Percentiles rank a stretch among this genome's conserved stretches.
Evolutionary conservation across 2,888 invertebrate genomes (phyloP).

Genomic region (Cataglyphis rosenhaueri): DNA sequence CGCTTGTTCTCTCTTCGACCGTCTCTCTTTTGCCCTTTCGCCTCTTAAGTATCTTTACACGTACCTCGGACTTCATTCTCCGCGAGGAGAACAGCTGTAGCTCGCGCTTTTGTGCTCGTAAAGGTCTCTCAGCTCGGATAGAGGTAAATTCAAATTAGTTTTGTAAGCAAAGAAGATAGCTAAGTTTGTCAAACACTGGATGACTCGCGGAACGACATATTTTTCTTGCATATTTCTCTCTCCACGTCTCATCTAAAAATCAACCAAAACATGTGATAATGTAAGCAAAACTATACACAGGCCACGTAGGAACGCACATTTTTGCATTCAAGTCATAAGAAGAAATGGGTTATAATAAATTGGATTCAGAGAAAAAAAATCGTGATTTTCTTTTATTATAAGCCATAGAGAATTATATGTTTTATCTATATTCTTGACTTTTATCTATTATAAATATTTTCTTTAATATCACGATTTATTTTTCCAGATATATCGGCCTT

Average conservation of each 20-base stretch:
- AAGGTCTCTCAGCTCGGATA: constrained; percentile 10
- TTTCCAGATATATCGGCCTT: background rate
- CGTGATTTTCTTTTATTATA: background rate
- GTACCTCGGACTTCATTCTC: constrained; percentile 22
- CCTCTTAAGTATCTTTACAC: constrained; percentile 24
- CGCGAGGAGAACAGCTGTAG: constrained; percentile 26
- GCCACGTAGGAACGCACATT: background rate
- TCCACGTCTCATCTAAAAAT: background rate
- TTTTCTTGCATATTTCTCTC: constrained; percentile 3
- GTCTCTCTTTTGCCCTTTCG: constrained; percentile 2
- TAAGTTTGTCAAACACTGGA: constrained; percentile 40
- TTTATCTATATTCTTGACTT: background rate
- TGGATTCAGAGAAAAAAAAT: no score
- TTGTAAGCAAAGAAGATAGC: constrained; percentile 24
- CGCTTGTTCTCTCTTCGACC: constrained; percentile 17
- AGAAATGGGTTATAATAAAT: background rate
- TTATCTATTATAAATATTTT: background rate
- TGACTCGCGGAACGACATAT: background rate
- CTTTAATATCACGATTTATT: background rate
- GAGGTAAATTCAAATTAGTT: constrained; percentile 48
- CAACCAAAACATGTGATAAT: constrained; percentile 6
- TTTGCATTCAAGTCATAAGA: background rate
- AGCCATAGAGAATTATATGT: background rate
- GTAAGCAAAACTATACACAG: background rate
- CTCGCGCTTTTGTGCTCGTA: constrained; percentile 11